phyloP scores from a whole-genome alignment of 2,888 invertebrate species.

The Eudemis profundana region DNA sequence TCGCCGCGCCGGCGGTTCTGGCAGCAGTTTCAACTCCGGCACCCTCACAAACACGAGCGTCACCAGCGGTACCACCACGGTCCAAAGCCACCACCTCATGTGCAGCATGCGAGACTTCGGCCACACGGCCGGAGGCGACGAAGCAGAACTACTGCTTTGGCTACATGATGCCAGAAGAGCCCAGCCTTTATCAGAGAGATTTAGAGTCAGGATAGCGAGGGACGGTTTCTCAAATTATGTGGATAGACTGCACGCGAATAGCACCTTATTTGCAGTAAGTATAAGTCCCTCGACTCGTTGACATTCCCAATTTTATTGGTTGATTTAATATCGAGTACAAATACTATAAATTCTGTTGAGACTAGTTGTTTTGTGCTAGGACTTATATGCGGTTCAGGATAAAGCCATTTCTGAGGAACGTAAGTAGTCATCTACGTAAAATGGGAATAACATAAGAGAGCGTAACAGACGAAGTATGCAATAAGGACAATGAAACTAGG shows the following conservation, averaged over 20 bases:
- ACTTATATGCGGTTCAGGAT: slow-evolving; percentile 12
- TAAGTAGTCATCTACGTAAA: not conserved
- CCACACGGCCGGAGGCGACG: slow-evolving; percentile 94
- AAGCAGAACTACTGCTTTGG: slow-evolving; percentile 94
- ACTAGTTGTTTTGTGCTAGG: not conserved
- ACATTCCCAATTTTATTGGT: too few species aligned
- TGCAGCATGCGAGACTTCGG: slow-evolving; percentile 96
- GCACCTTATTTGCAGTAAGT: slow-evolving; percentile 93
- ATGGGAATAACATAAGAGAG: slow-evolving; percentile 16
- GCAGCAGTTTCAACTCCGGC: slow-evolving; percentile 79
- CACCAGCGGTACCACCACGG: slow-evolving; percentile 57
- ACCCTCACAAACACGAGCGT: slow-evolving; percentile 69
- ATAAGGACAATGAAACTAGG: slow-evolving; percentile 11
- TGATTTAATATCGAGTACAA: too few species aligned
- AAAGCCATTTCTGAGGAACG: slow-evolving; percentile 4
- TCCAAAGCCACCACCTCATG: slow-evolving; percentile 87
- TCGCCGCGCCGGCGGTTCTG: slow-evolving; percentile 77
- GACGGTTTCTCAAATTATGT: slow-evolving; percentile 96
- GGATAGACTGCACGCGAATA: slow-evolving; percentile 94
- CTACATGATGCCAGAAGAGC: slow-evolving; percentile 92
- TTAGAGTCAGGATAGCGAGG: slow-evolving; percentile 94
- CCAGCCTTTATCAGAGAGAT: slow-evolving; percentile 94
- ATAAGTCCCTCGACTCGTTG: too few species aligned
- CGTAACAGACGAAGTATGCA: not conserved
- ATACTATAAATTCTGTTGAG: too few species aligned